Percentiles rank a stretch among this genome's conserved stretches.
phyloP scores from a whole-genome alignment of 2,888 invertebrate genomes.

The Lottia gigantea region DNA sequence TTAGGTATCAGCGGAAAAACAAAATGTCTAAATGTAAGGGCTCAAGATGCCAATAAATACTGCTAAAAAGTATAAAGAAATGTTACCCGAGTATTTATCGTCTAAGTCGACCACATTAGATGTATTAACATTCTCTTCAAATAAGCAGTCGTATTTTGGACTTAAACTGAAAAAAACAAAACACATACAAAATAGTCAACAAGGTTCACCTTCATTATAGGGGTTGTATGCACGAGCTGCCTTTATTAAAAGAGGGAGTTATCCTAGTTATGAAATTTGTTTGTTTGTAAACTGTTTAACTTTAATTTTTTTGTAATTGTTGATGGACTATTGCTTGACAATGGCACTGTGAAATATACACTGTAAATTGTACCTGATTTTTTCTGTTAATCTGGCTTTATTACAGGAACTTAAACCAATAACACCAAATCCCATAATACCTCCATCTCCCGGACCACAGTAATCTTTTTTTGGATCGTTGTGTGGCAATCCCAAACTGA shows the following conservation, averaged over 20 bases:
- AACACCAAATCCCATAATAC: not conserved
- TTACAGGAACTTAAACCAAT: slow-evolving; percentile 5
- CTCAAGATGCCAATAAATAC: too few relatives aligned
- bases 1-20: too few relatives aligned
- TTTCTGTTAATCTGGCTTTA: not conserved
- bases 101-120: not conserved
- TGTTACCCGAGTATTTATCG: not conserved
- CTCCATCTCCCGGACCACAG: slow-evolving; percentile 2
- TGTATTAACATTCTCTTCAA: not conserved
- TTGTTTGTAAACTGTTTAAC: too few relatives aligned
- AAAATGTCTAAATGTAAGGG: too few relatives aligned
- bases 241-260: too few relatives aligned
- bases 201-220: too few relatives aligned
- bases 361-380: not conserved
- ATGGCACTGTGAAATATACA: not conserved
- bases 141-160: not conserved
- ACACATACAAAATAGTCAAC: too few relatives aligned
- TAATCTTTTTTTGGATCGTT: not conserved
- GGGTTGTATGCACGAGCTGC: too few relatives aligned
- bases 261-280: too few relatives aligned
- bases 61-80: too few relatives aligned
- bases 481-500: not conserved
- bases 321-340: too few relatives aligned
- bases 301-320: too few relatives aligned
- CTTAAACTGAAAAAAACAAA: not conserved